These are phyloP conservation scores for Gymnocheta viridis DNA, from an alignment of 2,888 invertebrate genomes.

Conservation along the genomic window DNA sequence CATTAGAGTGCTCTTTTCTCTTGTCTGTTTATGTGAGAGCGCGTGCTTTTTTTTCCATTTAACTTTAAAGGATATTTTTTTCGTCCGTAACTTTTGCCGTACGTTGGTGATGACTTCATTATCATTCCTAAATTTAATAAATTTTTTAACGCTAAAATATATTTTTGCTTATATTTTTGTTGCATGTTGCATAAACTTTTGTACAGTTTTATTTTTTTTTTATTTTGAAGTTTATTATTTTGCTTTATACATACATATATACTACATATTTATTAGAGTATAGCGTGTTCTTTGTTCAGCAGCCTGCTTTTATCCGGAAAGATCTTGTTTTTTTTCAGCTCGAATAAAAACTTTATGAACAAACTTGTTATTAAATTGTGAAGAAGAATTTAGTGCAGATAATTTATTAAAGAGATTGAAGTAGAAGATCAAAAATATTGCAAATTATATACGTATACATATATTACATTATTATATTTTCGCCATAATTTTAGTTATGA, in stretches of 20 bases:
- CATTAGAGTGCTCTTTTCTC: slow-evolving; percentile 54
- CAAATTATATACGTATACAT: no score
- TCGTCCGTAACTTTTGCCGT: not conserved
- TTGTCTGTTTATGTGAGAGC: not conserved
- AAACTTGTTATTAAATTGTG: slow-evolving; percentile 4
- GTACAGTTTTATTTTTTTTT: not conserved
- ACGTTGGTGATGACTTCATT: slow-evolving; percentile 62
- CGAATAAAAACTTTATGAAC: not conserved
- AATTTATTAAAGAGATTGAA: not conserved
- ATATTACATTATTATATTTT: no score
- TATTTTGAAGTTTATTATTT: not conserved
- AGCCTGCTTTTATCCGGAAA: not conserved
- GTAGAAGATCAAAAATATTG: not conserved
- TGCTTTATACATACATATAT: no score
- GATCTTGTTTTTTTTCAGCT: not conserved
- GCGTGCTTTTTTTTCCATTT: not conserved
- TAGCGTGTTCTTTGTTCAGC: no score
- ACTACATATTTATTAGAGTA: no score
- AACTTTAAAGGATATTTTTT: slow-evolving; percentile 19
- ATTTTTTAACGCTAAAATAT: slow-evolving; percentile 8
- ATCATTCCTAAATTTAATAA: slow-evolving; percentile 62
- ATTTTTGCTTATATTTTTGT: slow-evolving; percentile 3
- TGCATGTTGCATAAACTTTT: not conserved
- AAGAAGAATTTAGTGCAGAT: not conserved
- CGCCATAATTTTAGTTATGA: no score